Percentiles rank a stretch among this genome's conserved stretches.
phyloP scores from a whole-genome alignment of 1,140 invertebrate genomes.

The Tribolium madens region DNA sequence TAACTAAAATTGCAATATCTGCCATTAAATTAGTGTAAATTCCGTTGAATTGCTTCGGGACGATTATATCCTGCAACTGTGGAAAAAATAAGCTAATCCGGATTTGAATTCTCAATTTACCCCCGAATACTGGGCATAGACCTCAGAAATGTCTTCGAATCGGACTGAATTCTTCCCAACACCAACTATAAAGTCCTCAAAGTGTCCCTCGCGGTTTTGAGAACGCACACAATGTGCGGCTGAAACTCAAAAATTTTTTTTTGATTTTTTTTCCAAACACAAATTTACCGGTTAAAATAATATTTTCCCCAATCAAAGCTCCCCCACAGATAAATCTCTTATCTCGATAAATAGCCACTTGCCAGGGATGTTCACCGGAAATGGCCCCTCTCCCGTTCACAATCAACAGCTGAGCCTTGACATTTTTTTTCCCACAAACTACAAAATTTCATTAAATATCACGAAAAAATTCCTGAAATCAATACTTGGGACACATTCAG shows the following conservation, averaged over 20 bases:
- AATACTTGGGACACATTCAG: not conserved
- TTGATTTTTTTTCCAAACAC: not conserved
- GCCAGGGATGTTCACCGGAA: slow-evolving; percentile 70
- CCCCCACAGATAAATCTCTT: slow-evolving; percentile 53
- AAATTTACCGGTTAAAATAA: slow-evolving; percentile 20
- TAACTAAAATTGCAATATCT: not conserved
- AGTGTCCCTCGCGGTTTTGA: not conserved
- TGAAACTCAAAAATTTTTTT: not conserved
- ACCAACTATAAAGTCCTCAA: not conserved
- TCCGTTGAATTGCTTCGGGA: not conserved
- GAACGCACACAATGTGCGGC: slow-evolving; percentile 34
- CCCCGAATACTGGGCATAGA: not conserved
- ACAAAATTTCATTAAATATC: slow-evolving; percentile 5
- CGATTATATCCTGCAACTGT: not conserved
- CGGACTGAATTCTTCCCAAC: not conserved
- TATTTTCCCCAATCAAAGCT: slow-evolving; percentile 47
- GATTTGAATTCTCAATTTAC: not conserved
- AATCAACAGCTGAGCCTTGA: slow-evolving; percentile 47
- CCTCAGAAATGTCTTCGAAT: not conserved
- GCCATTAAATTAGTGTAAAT: not conserved
- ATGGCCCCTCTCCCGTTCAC: slow-evolving; percentile 63
- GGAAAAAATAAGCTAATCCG: not conserved
- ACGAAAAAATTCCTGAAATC: too few relatives aligned
- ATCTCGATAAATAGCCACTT: slow-evolving; percentile 68
- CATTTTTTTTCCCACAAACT: slow-evolving; percentile 57